These are phyloP conservation scores for Nerophis lumbriciformis DNA, from an alignment of 2,113 vertebrate genomes.

Conservation along the genomic window DNA sequence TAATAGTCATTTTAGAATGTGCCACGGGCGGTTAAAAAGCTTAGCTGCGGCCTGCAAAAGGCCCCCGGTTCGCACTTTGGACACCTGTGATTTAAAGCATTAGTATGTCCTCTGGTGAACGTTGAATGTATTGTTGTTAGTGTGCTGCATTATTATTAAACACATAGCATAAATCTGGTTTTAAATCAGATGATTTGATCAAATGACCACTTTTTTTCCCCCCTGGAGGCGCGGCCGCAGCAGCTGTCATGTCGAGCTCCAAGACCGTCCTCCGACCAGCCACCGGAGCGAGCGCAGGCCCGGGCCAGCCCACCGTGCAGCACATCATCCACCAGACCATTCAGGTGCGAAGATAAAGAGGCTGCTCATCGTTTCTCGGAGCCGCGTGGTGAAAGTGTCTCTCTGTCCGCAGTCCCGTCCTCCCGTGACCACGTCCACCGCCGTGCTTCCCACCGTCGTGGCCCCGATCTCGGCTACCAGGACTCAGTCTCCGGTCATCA, in stretches of 20 bases:
- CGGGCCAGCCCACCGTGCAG: constrained; percentile 86
- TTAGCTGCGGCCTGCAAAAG: too few relatives aligned
- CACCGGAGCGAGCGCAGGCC: constrained; percentile 77
- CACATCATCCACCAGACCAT: constrained; percentile 95
- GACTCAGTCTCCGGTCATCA: constrained; percentile 93
- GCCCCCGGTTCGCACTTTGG: too few relatives aligned
- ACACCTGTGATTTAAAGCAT: too few relatives aligned
- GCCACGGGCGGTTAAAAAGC: too few relatives aligned
- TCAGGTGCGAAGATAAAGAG: constrained; percentile 69
- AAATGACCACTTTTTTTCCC: not conserved
- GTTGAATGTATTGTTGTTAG: too few relatives aligned
- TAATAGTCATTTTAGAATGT: too few relatives aligned
- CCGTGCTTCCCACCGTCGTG: constrained; percentile 90
- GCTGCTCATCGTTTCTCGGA: not conserved
- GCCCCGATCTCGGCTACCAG: constrained; percentile 88
- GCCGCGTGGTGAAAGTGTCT: not conserved
- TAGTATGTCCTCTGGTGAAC: too few relatives aligned
- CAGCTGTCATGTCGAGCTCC: constrained; percentile 95
- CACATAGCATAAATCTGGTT: not conserved
- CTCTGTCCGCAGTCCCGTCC: constrained; percentile 80
- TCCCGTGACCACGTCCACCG: constrained; percentile 84
- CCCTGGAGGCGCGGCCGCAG: constrained; percentile 85
- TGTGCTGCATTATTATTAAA: too few relatives aligned
- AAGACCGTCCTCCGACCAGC: constrained; percentile 93
- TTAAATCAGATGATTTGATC: not conserved